phyloP scores from a whole-genome alignment of 2,113 vertebrate species.

The Entelurus aequoreus region DNA sequence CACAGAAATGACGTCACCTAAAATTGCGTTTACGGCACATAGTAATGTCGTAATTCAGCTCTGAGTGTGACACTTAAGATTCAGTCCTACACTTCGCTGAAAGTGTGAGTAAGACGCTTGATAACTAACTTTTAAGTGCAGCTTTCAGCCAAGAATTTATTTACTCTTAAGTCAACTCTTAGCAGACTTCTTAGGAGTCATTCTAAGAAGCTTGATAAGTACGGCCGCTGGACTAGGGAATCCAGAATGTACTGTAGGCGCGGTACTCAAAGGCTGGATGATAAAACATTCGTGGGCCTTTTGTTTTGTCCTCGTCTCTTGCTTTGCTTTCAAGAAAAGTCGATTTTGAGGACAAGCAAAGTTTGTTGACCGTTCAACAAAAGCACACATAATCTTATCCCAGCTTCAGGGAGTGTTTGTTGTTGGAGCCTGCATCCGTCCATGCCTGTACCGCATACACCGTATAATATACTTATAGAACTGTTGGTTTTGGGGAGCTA shows the following conservation, averaged over 20 bases:
- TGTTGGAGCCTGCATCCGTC: conserved; percentile 21
- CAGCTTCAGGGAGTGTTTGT: conserved; percentile 3
- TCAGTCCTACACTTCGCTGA: too few species aligned
- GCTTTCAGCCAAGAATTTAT: too few species aligned
- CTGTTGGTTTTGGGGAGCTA: background rate
- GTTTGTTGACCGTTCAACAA: conserved; percentile 21
- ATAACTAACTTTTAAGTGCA: too few species aligned
- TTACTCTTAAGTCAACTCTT: too few species aligned
- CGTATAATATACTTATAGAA: background rate
- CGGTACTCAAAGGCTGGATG: background rate
- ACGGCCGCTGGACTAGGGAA: background rate
- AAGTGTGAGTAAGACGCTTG: too few species aligned
- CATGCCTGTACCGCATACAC: background rate
- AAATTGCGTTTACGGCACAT: too few species aligned
- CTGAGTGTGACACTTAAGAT: too few species aligned
- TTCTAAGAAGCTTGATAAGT: too few species aligned
- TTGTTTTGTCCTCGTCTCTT: background rate
- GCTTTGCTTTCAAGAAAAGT: conserved; percentile 1
- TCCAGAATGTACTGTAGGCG: background rate
- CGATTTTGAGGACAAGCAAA: conserved; percentile 17
- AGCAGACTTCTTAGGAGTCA: too few species aligned
- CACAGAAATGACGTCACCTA: too few species aligned
- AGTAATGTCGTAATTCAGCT: too few species aligned
- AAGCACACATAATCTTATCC: conserved; percentile 4
- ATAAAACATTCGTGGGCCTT: background rate